Evolutionary conservation across 2,888 invertebrate genomes (phyloP).

Genomic region (Luperina nickerlii): DNA sequence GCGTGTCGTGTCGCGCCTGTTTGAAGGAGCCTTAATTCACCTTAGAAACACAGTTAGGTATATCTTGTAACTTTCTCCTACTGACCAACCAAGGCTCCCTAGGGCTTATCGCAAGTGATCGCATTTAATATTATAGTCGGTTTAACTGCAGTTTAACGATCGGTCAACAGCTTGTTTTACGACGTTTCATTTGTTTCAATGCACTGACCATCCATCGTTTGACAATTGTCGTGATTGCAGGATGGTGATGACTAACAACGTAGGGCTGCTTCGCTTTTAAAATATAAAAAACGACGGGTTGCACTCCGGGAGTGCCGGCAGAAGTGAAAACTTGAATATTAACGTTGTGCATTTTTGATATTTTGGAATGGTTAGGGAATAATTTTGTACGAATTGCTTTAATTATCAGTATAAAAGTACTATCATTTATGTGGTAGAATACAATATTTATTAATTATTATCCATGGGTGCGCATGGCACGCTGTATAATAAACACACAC

Average conservation of each 20-base stretch:
- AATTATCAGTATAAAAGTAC: too few species aligned
- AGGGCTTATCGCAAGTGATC: constrained; percentile 43
- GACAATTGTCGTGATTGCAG: constrained; percentile 79
- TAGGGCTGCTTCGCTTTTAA: constrained; percentile 49
- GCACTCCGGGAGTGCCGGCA: too few species aligned
- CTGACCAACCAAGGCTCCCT: constrained; percentile 11
- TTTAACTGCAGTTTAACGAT: constrained; percentile 79
- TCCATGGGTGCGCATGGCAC: too few species aligned
- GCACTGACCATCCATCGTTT: constrained; percentile 76
- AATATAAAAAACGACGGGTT: background rate
- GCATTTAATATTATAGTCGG: constrained; percentile 71
- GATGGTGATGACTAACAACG: constrained; percentile 72
- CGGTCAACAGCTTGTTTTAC: constrained; percentile 83
- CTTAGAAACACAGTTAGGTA: background rate
- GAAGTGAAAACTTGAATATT: too few species aligned
- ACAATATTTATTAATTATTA: too few species aligned
- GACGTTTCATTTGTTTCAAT: constrained; percentile 89
- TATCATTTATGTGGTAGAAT: too few species aligned
- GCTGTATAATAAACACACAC: too few species aligned
- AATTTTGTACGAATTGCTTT: too few species aligned
- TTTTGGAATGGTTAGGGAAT: too few species aligned
- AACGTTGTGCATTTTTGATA: too few species aligned
- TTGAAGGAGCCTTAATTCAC: background rate
- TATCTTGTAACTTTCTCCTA: background rate
- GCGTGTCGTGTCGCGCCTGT: too few species aligned